Conservation (phyloP, 1,140 invertebrate genomes). For the Scaptomyza pallida region DNA sequence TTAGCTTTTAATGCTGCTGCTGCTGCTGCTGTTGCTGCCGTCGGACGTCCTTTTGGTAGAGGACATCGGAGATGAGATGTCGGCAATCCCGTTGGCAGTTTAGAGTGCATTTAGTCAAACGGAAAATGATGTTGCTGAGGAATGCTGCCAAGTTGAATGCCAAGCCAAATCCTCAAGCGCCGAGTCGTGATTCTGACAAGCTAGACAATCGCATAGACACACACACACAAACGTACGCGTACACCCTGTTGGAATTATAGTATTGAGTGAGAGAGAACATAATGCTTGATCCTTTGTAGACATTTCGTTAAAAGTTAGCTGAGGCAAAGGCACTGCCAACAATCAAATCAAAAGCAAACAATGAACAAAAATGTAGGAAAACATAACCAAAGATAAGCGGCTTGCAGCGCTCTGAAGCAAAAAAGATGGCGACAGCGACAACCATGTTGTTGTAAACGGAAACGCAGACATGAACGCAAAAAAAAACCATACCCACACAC, state of each 20-base stretch:
- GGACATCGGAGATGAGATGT: neutral
- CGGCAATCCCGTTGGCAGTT: slow-evolving; percentile 29
- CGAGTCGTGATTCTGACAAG: slow-evolving; percentile 69
- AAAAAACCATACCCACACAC: too few species aligned
- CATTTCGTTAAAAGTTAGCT: slow-evolving; percentile 80
- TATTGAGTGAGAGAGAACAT: slow-evolving; percentile 30
- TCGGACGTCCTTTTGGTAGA: slow-evolving; percentile 4
- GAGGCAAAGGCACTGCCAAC: slow-evolving; percentile 64
- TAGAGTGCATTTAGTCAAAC: slow-evolving; percentile 81
- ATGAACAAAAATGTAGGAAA: slow-evolving; percentile 82
- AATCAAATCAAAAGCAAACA: slow-evolving; percentile 83
- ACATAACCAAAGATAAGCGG: slow-evolving; percentile 82
- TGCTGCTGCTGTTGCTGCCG: slow-evolving; percentile 3
- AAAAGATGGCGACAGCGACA: slow-evolving; percentile 73
- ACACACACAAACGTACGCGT: slow-evolving; percentile 21
- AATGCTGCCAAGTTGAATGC: slow-evolving; percentile 60
- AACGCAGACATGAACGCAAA: slow-evolving; percentile 68
- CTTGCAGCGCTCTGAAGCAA: slow-evolving; percentile 70
- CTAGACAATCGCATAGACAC: slow-evolving; percentile 38
- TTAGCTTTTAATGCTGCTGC: slow-evolving; percentile 78
- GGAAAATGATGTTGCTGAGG: slow-evolving; percentile 73
- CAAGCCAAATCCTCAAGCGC: slow-evolving; percentile 24
- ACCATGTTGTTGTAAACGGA: slow-evolving; percentile 58
- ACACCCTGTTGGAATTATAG: slow-evolving; percentile 2
- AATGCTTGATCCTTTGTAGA: slow-evolving; percentile 78